Percentiles rank a stretch among this genome's conserved stretches.
phyloP scores from a whole-genome alignment of 2,888 invertebrate genomes.

The Amphipyra tragopoginis region DNA sequence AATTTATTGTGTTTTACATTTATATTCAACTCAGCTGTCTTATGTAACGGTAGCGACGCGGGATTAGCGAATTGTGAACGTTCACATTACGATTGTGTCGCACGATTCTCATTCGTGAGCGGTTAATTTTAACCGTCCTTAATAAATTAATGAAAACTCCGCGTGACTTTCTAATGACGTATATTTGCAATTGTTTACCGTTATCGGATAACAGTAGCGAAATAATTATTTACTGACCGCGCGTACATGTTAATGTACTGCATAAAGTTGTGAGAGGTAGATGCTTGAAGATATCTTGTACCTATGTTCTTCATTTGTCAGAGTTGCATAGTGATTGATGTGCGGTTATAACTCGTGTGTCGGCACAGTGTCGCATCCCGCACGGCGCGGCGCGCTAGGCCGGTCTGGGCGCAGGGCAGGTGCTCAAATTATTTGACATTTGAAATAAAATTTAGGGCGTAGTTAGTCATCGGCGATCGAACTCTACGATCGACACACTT shows the following conservation, averaged over 20 bases:
- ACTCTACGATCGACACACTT: constrained; percentile 89
- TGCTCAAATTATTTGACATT: constrained; percentile 90
- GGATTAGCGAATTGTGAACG: constrained; percentile 89
- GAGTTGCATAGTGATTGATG: constrained; percentile 33
- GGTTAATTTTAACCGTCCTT: constrained; percentile 79
- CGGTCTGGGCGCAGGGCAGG: constrained; percentile 72
- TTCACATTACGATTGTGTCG: constrained; percentile 83
- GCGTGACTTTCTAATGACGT: constrained; percentile 80
- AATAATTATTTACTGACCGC: constrained; percentile 51
- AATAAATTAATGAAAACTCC: constrained; percentile 81
- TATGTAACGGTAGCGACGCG: constrained; percentile 89
- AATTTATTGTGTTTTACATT: constrained; percentile 90
- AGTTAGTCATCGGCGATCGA: constrained; percentile 89
- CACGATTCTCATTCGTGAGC: constrained; percentile 80
- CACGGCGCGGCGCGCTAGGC: constrained; percentile 40
- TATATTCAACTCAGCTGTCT: constrained; percentile 90
- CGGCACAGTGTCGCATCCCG: constrained; percentile 4
- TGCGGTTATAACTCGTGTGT: constrained; percentile 34
- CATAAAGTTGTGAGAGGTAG: constrained; percentile 14
- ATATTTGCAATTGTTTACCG: constrained; percentile 74
- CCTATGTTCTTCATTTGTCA: not conserved
- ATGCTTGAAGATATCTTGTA: constrained; percentile 2
- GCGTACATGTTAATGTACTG: constrained; percentile 29
- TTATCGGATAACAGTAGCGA: constrained; percentile 68
- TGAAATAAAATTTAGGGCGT: constrained; percentile 88